Base-by-base conservation (phyloP, 2,113 vertebrate species). In the Eclectus roratus region DNA sequence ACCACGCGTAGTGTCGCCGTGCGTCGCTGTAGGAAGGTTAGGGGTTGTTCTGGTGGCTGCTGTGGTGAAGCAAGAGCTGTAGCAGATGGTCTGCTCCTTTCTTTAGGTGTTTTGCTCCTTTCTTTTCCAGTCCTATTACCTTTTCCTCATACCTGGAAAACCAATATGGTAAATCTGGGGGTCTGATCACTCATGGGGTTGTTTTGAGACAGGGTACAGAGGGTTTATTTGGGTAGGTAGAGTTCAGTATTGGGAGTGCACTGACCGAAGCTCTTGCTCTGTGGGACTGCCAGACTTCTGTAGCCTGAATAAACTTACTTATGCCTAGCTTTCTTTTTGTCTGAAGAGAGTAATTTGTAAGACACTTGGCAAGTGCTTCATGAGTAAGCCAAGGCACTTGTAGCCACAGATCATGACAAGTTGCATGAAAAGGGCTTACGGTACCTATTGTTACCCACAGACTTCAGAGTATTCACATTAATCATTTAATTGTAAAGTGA, bases 1-100 rank as follows among this genome's bases (percentile, higher is more conserved):
- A 41, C 41, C 44, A 13, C 0, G 0, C 8, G 18, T 17, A 7
- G 20, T 2, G 0, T 65, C 3, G 2, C n/a, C 2, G 2, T 49
- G 16, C 0, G 0, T 64, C 28, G 31, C 28, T 63, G 28, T 24
- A 44, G 69, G 55, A 66, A 66, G 44, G 25, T 12, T 35, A 25
- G 56, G 53, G n/a, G 35, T 69, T 64, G 20, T 72, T 76, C 71
- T 47, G 24, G 66, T 87, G 60, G 43, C 43, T 91, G 41, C 43
- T 49, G 20, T 43, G 50, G 69, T 56, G 69, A 58, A 58, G 64
- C 74, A 66, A 17, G 37, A 84, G 10, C 58, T 0, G 0, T 39
- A 37, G 53, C 15, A 78, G 20, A 20, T 68, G 35, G 11, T 23
- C 35, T 39, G 55, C n/a, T 78, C 25, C 61, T 55, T 72, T 24